Evolutionary conservation across 2,888 invertebrate genomes (phyloP), one percentile per base, ranked within the genome.

Genomic region (Aplocera efformata): DNA sequence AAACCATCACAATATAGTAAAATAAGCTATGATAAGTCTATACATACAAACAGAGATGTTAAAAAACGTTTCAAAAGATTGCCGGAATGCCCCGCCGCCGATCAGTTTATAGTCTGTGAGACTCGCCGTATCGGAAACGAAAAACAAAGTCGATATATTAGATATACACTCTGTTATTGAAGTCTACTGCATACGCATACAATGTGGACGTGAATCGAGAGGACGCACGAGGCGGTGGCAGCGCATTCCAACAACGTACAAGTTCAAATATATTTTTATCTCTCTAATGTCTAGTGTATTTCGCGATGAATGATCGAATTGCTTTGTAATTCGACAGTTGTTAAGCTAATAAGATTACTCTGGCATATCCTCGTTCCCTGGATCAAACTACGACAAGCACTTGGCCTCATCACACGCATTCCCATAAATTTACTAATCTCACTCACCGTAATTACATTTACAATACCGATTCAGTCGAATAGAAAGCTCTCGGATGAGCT

Each of bases 261-360:
- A 75, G 80, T 74, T 74, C 72, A 78, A 74, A 82, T 77, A 79
- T 57, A 62, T 79, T 64, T 82, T 77, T 79, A 79, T 73, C 60
- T 76, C 53, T 73, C 75, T 81, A 79, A 72, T 54, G 53, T 59
- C 82, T 80, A 81, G 76, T 63, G 62, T 88, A 88, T 88, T 88
- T 86, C 88, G 88, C 86, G 86, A 86, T 86, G 88, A 88, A 88
- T 86, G 86, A 63, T 81, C 83, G 80, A 82, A 85, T 84, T 82
- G 79, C 81, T 83, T 83, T 76, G 86, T 84, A 83, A 86, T 86
- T 81, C 84, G 81, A 80, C 32, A 75, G 39, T 40, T 38, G 47
- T 75, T 84, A 83, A 76, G 72, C 75, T 82, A 78, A 73, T 76
- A 75, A 79, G 69, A 72, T 75, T 76, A 74, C 73, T 81, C 82